Percentiles rank a stretch among this genome's conserved stretches.
Evolutionary conservation across 2,113 vertebrate species (phyloP).

Genomic region (Mastomys natalensis): DNA sequence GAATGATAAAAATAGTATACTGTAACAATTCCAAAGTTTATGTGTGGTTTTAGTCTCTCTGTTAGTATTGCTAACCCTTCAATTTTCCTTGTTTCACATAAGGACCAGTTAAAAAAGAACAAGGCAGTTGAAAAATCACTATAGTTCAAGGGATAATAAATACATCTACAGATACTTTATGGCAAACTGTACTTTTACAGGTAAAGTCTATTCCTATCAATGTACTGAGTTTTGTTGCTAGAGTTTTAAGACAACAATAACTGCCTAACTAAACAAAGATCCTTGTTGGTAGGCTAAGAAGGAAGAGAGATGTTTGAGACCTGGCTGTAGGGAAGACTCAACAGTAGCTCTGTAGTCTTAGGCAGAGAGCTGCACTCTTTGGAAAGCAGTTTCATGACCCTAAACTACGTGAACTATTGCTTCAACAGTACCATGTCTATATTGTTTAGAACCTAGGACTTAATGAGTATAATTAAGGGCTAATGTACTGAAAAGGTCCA

Average conservation of each 20-base stretch:
- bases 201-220: not conserved
- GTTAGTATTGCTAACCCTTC: not conserved
- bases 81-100: conserved; percentile 8
- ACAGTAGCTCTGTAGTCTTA: not conserved
- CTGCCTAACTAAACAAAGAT: not conserved
- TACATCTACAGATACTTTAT: not conserved
- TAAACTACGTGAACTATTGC: not conserved
- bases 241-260: conserved; percentile 6
- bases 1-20: not conserved
- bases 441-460: not conserved
- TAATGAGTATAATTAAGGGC: not conserved
- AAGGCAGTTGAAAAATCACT: not conserved
- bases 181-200: not conserved
- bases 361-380: not conserved
- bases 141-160: not conserved
- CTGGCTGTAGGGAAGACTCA: not conserved
- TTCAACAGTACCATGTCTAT: not conserved
- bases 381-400: not conserved
- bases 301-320: not conserved
- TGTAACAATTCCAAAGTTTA: conserved; percentile 22
- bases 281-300: conserved; percentile 11
- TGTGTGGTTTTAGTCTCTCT: not conserved
- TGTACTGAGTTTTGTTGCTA: not conserved
- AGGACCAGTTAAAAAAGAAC: not conserved
- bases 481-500: not conserved